Base-by-base conservation (phyloP, 1,140 invertebrate genomes). In the Helicoverpa armigera region DNA sequence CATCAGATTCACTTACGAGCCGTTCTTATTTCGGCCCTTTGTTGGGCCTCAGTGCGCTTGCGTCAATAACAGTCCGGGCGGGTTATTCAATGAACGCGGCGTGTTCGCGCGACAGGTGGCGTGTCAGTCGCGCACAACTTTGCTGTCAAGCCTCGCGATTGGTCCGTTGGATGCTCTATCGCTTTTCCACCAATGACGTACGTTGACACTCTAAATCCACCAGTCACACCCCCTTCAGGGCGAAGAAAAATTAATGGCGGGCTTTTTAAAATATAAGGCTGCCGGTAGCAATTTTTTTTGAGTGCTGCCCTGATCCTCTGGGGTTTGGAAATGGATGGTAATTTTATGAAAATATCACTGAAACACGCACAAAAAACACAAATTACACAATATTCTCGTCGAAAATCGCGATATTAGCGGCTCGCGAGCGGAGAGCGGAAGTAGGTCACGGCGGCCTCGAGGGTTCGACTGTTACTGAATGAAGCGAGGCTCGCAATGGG, bases 1-100 rank as follows among this genome's bases (percentile, higher is more conserved):
- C 96, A 96, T 96, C 96, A 94, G 92, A 92, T 94, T 94, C 94
- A 94, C 92, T 94, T 94, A 79, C 86, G 85, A 94, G 89, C 89
- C 87, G 87, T 91, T 89, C 87, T 91, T 94, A 94, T 88, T 93
- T 92, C 92, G 92, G 92, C 93, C 93, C 93, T 94, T 94, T 93
- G 92, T 93, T 92, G 93, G 93, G 92, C 93, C 92, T 91, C 90
- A 94, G 85, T 92, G 89, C 92, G 93, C 93, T 81, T 93, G 93
- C 93, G 93, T 94, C 86, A 93, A 91, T 86, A 90, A 92, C 90
- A 91, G 88, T 91, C 91, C 89, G 90, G 91, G 89, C 89, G 88
- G 90, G 89, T 90, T 91, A 85, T 94, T 94, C 92, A 94, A 94
- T 94, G 93, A 94, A 94, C 84, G 83, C 85, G 83, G 81, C 80